These are phyloP conservation scores for Ectobius pallidus DNA, from an alignment of 2,888 invertebrate species.

Conservation along the genomic window DNA sequence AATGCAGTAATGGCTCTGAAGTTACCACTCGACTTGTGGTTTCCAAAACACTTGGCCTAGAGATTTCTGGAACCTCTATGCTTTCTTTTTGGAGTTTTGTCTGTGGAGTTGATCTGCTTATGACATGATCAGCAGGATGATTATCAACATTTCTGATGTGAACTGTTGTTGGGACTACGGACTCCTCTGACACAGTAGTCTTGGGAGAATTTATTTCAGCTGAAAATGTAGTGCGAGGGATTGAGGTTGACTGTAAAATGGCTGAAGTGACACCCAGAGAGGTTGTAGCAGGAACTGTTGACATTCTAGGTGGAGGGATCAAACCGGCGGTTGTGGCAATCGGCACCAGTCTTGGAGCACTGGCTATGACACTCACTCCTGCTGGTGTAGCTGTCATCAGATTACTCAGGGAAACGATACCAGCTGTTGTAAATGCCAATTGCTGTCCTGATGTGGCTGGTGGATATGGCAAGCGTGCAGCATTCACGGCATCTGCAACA, in stretches of 20 bases:
- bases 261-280: neutral
- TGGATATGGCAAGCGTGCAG: constrained; percentile 45
- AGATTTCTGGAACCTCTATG: neutral
- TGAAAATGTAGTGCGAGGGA: no score
- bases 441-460: constrained; percentile 27
- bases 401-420: constrained; percentile 2
- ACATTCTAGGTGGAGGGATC: constrained; percentile 29
- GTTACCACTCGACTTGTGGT: neutral
- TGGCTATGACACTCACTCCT: constrained; percentile 40
- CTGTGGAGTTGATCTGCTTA: neutral
- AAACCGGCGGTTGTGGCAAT: neutral
- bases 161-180: neutral
- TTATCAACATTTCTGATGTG: neutral
- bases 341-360: constrained; percentile 28
- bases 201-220: no score
- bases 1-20: neutral
- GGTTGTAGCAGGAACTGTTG: neutral
- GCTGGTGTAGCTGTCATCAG: constrained; percentile 8
- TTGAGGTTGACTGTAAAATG: no score
- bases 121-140: neutral
- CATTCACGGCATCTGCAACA: constrained; percentile 47
- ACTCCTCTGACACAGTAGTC: no score
- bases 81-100: neutral
- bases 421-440: constrained; percentile 25
- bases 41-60: constrained; percentile 34